These are phyloP conservation scores for Apistogramma diplotaenia DNA, from an alignment of 2,113 vertebrate genomes.

Conservation along the genomic window DNA sequence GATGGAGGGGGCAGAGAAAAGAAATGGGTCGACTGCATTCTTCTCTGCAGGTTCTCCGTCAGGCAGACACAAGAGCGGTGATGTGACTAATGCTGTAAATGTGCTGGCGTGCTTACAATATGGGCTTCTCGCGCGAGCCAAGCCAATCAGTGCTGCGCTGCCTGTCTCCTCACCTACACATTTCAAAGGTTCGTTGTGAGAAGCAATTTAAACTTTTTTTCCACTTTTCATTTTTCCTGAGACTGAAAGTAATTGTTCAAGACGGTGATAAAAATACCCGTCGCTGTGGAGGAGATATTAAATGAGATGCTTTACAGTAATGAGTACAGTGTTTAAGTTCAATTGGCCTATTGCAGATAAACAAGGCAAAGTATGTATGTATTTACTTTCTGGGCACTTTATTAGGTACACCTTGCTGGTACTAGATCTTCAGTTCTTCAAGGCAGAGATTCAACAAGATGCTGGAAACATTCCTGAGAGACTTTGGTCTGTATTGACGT, in stretches of 20 bases:
- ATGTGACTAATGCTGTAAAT: conserved; percentile 72
- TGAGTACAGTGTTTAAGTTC: fast-evolving
- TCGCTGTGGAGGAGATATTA: neutral
- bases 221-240: conserved; percentile 37
- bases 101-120: conserved; percentile 50
- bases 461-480: neutral
- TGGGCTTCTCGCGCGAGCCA: conserved; percentile 24
- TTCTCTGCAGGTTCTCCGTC: conserved; percentile 59
- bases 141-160: conserved; percentile 33
- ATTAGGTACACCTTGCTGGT: neutral
- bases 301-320: neutral
- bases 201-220: conserved; percentile 63
- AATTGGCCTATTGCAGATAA: too few relatives aligned
- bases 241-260: neutral
- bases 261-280: neutral
- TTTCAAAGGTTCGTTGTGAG: conserved; percentile 32
- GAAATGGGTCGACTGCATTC: conserved; percentile 46
- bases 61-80: conserved; percentile 51
- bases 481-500: neutral
- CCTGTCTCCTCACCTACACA: conserved; percentile 47
- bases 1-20: conserved; percentile 10
- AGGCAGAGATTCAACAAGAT: neutral
- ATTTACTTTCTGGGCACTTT: neutral
- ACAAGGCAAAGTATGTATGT: neutral
- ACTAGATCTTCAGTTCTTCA: neutral